phyloP scores from a whole-genome alignment of 2,797 vertebrate species.

The Ceryle rudis region DNA sequence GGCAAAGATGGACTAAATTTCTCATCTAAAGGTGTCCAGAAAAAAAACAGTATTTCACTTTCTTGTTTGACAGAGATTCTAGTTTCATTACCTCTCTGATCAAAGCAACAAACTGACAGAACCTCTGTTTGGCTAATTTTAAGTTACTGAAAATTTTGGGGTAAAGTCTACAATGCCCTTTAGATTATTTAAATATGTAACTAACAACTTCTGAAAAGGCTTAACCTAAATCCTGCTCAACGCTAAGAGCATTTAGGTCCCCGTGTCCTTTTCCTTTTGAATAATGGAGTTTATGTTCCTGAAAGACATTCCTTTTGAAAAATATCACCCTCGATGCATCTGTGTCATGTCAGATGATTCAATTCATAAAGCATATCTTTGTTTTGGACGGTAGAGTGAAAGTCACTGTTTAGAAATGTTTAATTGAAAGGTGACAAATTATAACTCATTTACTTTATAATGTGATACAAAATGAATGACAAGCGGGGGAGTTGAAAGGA shows the following conservation, averaged over 20 bases:
- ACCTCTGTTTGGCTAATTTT: neutral
- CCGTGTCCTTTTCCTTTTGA: neutral
- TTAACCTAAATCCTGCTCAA: neutral
- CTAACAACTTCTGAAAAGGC: neutral
- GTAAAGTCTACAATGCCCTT: neutral
- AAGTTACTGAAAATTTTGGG: neutral
- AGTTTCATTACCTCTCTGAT: neutral
- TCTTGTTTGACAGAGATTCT: neutral
- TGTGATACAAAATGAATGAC: neutral
- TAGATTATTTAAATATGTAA: neutral
- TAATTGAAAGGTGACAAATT: neutral
- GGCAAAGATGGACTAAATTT: neutral
- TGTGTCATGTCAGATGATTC: neutral
- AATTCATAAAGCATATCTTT: neutral
- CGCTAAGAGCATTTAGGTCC: neutral
- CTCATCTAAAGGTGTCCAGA: neutral
- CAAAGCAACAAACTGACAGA: neutral
- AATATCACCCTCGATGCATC: neutral
- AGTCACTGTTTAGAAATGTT: neutral
- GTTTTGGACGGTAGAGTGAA: neutral
- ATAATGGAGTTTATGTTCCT: neutral
- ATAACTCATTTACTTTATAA: neutral
- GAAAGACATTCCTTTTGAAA: neutral
- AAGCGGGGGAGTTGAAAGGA: neutral
- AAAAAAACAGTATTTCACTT: neutral